Evolutionary conservation across 2,888 invertebrate genomes (phyloP).

Genomic region (Gastracanthus pulcherrimus): DNA sequence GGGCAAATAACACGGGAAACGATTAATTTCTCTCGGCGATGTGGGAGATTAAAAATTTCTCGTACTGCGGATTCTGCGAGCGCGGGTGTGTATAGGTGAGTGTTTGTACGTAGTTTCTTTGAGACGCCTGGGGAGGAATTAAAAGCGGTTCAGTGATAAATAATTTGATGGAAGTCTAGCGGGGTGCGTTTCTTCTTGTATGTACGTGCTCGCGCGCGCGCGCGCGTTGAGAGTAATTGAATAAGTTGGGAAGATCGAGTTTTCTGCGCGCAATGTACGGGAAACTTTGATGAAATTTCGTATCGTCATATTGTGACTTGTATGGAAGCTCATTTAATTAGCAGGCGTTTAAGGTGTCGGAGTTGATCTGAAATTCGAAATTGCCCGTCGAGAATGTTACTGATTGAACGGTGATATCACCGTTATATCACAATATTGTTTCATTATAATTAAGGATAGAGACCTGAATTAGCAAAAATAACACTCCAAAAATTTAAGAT

Average conservation of each 20-base stretch:
- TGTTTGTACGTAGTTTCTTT: background rate
- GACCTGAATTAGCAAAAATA: too few relatives aligned
- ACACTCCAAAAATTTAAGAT: too few relatives aligned
- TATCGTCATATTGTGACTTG: background rate
- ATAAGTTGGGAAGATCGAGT: constrained; percentile 3
- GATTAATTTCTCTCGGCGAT: background rate
- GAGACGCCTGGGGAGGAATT: background rate
- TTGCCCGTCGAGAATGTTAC: too few relatives aligned
- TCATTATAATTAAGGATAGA: too few relatives aligned
- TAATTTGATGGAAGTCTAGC: constrained; percentile 1
- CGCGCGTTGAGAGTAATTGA: background rate
- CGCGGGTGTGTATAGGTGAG: background rate
- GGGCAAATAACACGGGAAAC: too few relatives aligned
- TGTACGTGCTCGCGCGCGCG: background rate
- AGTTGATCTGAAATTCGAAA: too few relatives aligned
- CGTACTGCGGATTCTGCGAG: too few relatives aligned
- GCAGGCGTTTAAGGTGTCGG: too few relatives aligned
- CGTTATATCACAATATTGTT: too few relatives aligned
- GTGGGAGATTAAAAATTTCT: constrained; percentile 20
- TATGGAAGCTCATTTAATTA: too few relatives aligned
- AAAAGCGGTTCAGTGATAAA: constrained; percentile 16
- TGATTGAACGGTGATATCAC: too few relatives aligned
- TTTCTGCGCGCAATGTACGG: background rate
- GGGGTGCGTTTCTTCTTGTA: background rate
- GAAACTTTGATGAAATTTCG: constrained; percentile 20